A percentile compares a stretch with the other conserved stretches of the same genome.
Evolutionary conservation across 1,140 invertebrate species (phyloP).

Genomic region (Marisa cornuarietis): DNA sequence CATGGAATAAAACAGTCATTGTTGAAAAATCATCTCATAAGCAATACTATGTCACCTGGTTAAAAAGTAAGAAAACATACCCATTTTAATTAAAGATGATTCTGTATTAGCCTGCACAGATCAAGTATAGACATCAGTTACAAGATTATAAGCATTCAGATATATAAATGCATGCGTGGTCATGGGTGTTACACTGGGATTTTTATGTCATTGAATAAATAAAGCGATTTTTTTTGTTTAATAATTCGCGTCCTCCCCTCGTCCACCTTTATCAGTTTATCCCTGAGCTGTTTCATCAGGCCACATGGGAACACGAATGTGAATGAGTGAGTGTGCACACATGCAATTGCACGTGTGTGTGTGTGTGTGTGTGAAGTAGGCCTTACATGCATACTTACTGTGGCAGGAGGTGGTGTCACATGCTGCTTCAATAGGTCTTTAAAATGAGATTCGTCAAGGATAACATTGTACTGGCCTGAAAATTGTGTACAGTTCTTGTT

Average conservation of each 20-base stretch:
- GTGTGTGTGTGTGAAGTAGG: neutral
- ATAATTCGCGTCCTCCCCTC: no score
- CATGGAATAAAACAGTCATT: no score
- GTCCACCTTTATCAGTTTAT: no score
- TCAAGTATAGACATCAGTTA: constrained; percentile 15
- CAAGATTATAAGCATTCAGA: neutral
- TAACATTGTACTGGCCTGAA: constrained; percentile 78
- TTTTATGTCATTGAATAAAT: no score
- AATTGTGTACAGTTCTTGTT: constrained; percentile 7
- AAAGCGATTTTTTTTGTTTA: no score
- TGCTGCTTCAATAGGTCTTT: constrained; percentile 77
- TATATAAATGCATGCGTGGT: neutral
- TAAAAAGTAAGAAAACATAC: constrained; percentile 36
- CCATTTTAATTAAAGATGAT: constrained; percentile 70
- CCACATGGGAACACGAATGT: neutral
- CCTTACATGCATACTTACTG: constrained; percentile 64
- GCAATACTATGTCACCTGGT: no score
- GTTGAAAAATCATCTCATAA: no score
- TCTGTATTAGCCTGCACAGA: constrained; percentile 61
- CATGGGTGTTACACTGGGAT: neutral
- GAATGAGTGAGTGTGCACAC: neutral
- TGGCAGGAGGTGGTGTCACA: constrained; percentile 88
- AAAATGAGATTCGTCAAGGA: constrained; percentile 91
- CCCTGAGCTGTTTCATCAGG: no score
- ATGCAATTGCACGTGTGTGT: neutral